These are phyloP conservation scores for Pterostichus madidus DNA, from an alignment of 2,888 invertebrate species.

Conservation along the genomic window DNA sequence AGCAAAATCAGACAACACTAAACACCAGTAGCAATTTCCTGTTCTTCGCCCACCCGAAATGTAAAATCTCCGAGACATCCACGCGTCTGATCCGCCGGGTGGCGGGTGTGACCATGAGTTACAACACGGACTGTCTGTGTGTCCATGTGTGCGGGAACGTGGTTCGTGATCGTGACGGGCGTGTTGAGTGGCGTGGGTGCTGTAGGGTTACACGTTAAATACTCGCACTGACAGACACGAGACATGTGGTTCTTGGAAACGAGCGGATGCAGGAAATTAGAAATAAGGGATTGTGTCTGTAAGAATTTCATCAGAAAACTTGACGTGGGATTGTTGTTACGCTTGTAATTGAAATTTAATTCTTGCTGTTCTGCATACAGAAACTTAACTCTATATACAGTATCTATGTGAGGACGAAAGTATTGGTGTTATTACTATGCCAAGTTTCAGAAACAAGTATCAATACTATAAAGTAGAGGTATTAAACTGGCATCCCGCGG, in stretches of 20 bases:
- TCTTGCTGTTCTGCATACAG: too few species aligned
- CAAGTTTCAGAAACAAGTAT: too few species aligned
- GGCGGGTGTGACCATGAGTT: neutral
- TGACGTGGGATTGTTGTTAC: too few species aligned
- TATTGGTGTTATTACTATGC: too few species aligned
- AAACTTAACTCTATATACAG: too few species aligned
- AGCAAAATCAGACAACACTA: too few species aligned
- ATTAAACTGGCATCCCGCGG: too few species aligned
- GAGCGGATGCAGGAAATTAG: neutral
- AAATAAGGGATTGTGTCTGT: neutral
- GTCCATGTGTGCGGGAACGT: neutral
- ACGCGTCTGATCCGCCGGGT: neutral
- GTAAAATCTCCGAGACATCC: constrained; percentile 10
- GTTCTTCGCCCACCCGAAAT: neutral
- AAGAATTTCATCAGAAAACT: neutral
- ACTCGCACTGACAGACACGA: neutral
- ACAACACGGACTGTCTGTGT: neutral
- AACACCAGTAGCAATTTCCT: constrained; percentile 17
- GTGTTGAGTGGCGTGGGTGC: neutral
- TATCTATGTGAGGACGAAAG: too few species aligned
- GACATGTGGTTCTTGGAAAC: too few species aligned
- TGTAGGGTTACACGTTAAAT: constrained; percentile 1
- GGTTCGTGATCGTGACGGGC: neutral
- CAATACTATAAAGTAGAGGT: too few species aligned
- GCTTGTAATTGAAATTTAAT: too few species aligned